A percentile compares a stretch with the other conserved stretches of the same genome.
These are phyloP conservation scores for Leptosomus discolor DNA, from an alignment of 2,113 vertebrate species.

Conservation along the genomic window DNA sequence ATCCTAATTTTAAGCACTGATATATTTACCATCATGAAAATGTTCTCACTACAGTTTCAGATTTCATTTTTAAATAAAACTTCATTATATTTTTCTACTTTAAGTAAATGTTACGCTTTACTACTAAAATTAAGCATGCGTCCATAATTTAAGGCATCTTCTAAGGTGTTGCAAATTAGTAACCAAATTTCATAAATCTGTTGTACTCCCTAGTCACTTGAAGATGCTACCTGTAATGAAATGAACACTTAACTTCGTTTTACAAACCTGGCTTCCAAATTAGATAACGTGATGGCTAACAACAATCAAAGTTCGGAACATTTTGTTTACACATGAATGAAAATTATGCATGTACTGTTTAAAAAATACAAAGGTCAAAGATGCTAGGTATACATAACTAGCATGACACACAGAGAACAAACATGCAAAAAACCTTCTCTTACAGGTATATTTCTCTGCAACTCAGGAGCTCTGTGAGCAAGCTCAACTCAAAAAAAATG, in stretches of 20 bases:
- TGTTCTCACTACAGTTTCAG: background rate
- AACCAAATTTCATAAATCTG: background rate
- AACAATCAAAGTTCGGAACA: background rate
- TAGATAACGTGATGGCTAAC: background rate
- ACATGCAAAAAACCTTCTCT: background rate
- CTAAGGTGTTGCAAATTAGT: background rate
- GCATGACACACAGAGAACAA: background rate
- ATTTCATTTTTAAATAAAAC: background rate
- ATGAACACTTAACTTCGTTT: background rate
- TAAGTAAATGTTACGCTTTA: background rate
- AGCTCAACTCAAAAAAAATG: background rate
- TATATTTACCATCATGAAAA: background rate
- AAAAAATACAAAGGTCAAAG: background rate
- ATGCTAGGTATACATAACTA: background rate
- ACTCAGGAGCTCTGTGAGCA: background rate
- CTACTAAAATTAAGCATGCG: background rate
- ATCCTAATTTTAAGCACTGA: background rate
- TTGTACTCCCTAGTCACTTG: background rate
- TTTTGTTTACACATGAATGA: background rate
- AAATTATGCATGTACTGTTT: background rate
- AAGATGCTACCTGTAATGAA: slow-evolving; percentile 26
- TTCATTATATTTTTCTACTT: background rate
- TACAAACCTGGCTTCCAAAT: background rate
- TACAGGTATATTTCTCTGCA: background rate
- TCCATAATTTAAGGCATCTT: background rate